phyloP scores from a whole-genome alignment of 2,797 vertebrate genomes.

The Mormyrus proboscirostris region DNA sequence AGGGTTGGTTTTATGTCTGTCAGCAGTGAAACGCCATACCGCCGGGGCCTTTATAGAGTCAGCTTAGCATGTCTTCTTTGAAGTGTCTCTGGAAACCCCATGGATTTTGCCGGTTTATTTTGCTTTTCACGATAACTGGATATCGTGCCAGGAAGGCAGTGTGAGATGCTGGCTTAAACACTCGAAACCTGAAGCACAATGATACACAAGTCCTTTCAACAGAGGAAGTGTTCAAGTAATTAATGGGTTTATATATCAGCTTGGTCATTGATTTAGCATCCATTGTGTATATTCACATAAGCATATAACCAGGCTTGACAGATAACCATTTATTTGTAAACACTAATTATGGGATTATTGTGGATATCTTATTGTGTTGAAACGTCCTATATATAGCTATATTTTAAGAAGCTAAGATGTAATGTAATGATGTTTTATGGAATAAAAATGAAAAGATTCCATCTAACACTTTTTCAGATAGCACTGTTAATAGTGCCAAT shows the following conservation, averaged over 20 bases:
- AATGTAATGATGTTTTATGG: background rate
- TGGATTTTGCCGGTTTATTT: conserved; percentile 56
- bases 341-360: background rate
- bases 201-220: background rate
- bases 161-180: conserved; percentile 34
- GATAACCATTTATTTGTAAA: conserved; percentile 7
- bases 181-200: conserved; percentile 12
- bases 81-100: conserved; percentile 49
- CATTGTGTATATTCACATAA: background rate
- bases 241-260: conserved; percentile 5
- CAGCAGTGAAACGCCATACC: conserved; percentile 46
- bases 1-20: conserved; percentile 47
- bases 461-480: background rate
- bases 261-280: conserved; percentile 4
- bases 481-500: background rate
- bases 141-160: conserved; percentile 49
- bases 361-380: background rate
- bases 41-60: conserved; percentile 45
- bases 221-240: conserved; percentile 6
- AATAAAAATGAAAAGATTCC: background rate
- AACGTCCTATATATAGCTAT: background rate
- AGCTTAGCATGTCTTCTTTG: conserved; percentile 46
- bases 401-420: background rate
- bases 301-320: background rate
- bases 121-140: conserved; percentile 50